These are phyloP conservation scores for Chionis minor DNA, from an alignment of 2,113 vertebrate genomes.

Conservation along the genomic window DNA sequence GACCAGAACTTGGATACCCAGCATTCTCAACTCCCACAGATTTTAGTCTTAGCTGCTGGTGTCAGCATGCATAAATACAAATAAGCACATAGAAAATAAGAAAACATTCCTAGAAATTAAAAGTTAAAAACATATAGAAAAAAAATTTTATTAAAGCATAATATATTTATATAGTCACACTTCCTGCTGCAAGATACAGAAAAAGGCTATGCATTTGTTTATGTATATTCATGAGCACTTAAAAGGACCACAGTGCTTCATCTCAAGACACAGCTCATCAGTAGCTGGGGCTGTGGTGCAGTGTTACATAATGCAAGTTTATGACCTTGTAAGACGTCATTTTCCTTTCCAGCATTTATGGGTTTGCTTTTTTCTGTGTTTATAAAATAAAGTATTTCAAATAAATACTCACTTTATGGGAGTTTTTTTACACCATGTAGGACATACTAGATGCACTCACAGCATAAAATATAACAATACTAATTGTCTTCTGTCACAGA, in stretches of 20 bases:
- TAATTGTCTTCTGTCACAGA: neutral
- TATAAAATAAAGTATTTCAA: neutral
- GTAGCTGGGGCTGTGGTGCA: slow-evolving; percentile 43
- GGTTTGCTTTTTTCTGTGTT: neutral
- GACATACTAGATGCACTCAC: neutral
- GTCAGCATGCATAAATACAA: neutral
- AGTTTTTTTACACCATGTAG: neutral
- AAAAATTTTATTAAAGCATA: neutral
- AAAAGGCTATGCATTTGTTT: neutral
- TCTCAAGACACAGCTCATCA: neutral
- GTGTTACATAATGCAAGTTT: slow-evolving; percentile 14
- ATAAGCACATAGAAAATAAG: neutral
- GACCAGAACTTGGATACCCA: neutral
- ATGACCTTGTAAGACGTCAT: neutral
- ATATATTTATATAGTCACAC: neutral
- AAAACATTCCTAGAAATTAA: neutral
- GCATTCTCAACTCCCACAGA: neutral
- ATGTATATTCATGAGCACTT: neutral
- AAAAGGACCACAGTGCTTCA: neutral
- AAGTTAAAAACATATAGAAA: neutral
- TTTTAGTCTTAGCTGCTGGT: neutral
- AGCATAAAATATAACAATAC: neutral
- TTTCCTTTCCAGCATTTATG: neutral
- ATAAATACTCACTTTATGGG: neutral
- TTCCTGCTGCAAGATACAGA: neutral